Base-by-base conservation (phyloP, 2,888 invertebrate genomes). In the Antheraea assamensis region DNA sequence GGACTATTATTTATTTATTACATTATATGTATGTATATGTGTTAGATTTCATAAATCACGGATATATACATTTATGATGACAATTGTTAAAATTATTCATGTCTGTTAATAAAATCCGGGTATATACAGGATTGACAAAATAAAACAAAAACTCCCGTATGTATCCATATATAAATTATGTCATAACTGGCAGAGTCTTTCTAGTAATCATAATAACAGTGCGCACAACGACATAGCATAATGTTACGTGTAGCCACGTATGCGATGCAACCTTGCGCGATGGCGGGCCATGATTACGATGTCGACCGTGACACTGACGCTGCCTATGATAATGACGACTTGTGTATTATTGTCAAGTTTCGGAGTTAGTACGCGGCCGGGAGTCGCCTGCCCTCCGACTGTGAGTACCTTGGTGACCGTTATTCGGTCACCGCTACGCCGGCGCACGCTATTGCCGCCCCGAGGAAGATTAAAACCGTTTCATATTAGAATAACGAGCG, bases 261-360 rank as follows among this genome's bases (percentile, higher is more conserved):
- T 88, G 86, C 86, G 85, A 84, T 83, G 86, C 89, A 92, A 90
- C 93, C 92, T 93, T 93, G 93, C 82, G 82, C 85, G 89, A 88
- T 89, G 90, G 88, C 88, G 82, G 83, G 78, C 83, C 79, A 85
- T 83, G 88, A 87, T 90, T 88, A 88, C 86, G 88, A 87, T 86
- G 89, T 85, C 90, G 92, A 88, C 93, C 93, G 89, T 93, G 93
- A 93, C 93, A 92, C 88, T 93, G 92, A 86, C 88, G 85, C 82
- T 83, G 89, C 88, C 87, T 88, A 90, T 87, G 86, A 88, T 92
- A 89, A 90, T 90, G 87, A 88, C 85, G 85, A 83, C 86, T 89
- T 86, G 81, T 84, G 80, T 84, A 81, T 72, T 73, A 74, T 74
- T 74, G 72, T 74, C 71, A 64, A 72, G 86, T 84, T 89, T 88